These are phyloP conservation scores for Heliconius sara DNA, from an alignment of 2,888 invertebrate species.

Conservation along the genomic window DNA sequence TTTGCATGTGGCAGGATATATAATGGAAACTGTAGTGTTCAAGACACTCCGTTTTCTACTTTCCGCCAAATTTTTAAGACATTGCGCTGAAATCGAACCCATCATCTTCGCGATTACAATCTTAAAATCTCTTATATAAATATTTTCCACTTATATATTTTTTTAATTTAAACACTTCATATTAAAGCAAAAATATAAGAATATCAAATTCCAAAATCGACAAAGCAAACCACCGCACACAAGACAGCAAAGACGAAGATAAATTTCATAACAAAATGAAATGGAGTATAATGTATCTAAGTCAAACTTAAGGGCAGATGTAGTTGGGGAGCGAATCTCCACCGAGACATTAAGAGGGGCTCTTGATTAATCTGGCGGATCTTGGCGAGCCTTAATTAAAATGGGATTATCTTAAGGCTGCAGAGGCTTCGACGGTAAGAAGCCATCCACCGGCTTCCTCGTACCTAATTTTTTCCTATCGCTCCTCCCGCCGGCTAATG, in stretches of 20 bases:
- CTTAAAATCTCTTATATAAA: neutral
- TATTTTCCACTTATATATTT: neutral
- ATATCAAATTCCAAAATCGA: neutral
- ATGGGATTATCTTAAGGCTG: slow-evolving; percentile 71
- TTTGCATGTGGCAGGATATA: no score
- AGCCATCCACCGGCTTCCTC: slow-evolving; percentile 37
- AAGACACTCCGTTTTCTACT: no score
- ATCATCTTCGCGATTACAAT: no score
- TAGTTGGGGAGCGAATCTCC: slow-evolving; percentile 45
- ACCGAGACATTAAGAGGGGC: slow-evolving; percentile 52
- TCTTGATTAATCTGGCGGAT: slow-evolving; percentile 70
- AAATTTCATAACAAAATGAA: slow-evolving; percentile 31
- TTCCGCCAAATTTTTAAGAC: no score
- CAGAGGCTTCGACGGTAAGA: slow-evolving; percentile 43
- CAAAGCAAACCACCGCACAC: neutral
- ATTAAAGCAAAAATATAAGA: neutral
- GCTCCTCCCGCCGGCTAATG: slow-evolving; percentile 39
- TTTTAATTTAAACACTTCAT: neutral
- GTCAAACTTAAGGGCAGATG: slow-evolving; percentile 46
- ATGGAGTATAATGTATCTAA: slow-evolving; percentile 33
- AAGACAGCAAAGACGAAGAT: slow-evolving; percentile 19
- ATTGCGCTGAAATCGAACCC: no score
- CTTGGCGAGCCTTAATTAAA: slow-evolving; percentile 72
- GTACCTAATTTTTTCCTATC: slow-evolving; percentile 44
- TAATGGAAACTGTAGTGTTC: no score